phyloP scores from a whole-genome alignment of 1,140 invertebrate genomes.

The Holcopasites calliopsidis region DNA sequence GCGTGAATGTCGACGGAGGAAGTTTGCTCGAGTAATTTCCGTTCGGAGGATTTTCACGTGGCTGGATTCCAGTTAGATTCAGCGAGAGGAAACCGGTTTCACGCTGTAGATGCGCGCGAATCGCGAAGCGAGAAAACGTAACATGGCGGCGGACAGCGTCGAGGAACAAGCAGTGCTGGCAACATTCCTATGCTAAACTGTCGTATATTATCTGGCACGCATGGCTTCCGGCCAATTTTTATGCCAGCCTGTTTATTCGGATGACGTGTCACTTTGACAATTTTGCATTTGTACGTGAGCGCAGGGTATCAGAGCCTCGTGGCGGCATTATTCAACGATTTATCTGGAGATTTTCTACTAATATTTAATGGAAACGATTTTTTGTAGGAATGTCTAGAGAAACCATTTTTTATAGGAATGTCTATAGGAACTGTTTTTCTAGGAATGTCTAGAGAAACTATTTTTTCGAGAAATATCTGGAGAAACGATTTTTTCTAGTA shows the following conservation, averaged over 20 bases:
- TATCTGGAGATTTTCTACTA: not conserved
- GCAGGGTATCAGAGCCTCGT: not conserved
- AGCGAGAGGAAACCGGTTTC: not conserved
- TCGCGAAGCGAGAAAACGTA: not conserved
- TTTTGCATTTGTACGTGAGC: not conserved
- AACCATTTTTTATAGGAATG: no score
- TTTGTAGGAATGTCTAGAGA: no score
- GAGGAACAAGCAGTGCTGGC: not conserved
- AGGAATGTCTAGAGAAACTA: no score
- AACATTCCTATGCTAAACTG: constrained; percentile 24
- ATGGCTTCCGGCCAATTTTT: constrained; percentile 16
- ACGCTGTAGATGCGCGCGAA: not conserved
- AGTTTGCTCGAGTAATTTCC: not conserved
- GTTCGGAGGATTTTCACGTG: not conserved
- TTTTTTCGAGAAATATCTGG: no score
- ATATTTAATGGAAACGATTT: not conserved
- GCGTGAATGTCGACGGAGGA: not conserved
- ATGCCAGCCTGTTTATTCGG: constrained; percentile 1
- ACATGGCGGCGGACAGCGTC: not conserved
- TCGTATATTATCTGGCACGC: constrained; percentile 1
- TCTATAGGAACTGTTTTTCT: no score
- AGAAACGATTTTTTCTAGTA: no score
- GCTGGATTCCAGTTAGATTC: not conserved
- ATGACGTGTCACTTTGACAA: not conserved
- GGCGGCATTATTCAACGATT: not conserved